phyloP scores from a whole-genome alignment of 2,888 invertebrate species.

The Monochamus alternatus region DNA sequence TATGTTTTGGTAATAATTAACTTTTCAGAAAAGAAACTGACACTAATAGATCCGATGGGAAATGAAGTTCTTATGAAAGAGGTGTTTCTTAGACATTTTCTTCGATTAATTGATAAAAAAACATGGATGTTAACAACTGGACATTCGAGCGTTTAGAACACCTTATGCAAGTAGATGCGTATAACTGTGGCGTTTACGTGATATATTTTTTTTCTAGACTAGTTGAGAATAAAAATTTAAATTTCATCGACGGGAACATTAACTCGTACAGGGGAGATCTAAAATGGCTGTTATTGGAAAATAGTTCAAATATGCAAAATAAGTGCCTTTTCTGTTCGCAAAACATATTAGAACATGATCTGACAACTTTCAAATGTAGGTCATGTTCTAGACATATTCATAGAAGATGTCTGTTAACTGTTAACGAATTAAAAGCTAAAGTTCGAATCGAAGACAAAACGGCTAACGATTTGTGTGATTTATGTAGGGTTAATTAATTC shows the following conservation, averaged over 20 bases:
- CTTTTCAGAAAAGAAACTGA: background rate
- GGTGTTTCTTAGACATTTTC: background rate
- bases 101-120: background rate
- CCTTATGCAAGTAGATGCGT: background rate
- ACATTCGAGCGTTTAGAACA: background rate
- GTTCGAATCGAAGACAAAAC: background rate
- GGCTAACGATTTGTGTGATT: background rate
- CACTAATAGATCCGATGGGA: background rate
- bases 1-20: background rate
- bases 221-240: background rate
- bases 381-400: background rate
- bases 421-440: too few species aligned
- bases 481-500: background rate
- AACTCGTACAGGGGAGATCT: background rate
- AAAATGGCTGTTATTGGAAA: background rate
- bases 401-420: background rate
- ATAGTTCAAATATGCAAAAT: background rate
- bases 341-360: background rate
- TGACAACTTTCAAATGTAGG: background rate
- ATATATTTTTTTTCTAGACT: background rate
- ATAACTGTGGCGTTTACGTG: background rate
- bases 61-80: background rate
- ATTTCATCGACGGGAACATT: background rate
- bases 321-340: background rate
- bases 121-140: background rate